A percentile compares a stretch with the other conserved stretches of the same genome.
phyloP scores from a whole-genome alignment of 1,140 invertebrate species.

The Drosophila aff. region DNA sequence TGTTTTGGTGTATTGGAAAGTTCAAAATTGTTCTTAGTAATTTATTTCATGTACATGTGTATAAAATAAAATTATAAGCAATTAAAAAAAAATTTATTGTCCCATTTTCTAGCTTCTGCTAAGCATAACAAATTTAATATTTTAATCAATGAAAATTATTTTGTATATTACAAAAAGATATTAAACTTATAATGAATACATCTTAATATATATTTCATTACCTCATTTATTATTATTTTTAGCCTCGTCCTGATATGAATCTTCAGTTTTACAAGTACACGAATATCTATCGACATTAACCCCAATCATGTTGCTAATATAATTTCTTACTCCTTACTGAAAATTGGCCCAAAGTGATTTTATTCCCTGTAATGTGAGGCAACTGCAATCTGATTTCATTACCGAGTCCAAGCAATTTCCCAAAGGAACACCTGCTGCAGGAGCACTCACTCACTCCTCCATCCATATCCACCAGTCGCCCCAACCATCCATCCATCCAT shows the following conservation, averaged over 20 bases:
- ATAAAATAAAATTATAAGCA: background rate
- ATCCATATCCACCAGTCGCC: background rate
- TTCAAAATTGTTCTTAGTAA: too few species aligned
- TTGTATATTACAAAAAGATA: background rate
- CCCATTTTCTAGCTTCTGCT: background rate
- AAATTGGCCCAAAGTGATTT: conserved; percentile 3
- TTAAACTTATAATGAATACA: background rate
- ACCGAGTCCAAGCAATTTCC: conserved; percentile 35
- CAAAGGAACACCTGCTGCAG: conserved; percentile 41
- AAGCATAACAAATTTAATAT: background rate
- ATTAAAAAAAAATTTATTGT: background rate
- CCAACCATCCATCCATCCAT: conserved; percentile 4
- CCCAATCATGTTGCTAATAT: conserved; percentile 22
- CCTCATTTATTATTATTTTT: conserved; percentile 4
- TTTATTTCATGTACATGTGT: too few species aligned
- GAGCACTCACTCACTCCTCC: conserved; percentile 11
- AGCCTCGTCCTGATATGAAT: conserved; percentile 1
- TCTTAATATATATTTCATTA: background rate
- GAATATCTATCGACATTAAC: conserved; percentile 20
- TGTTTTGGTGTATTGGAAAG: background rate
- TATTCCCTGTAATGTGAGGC: conserved; percentile 22
- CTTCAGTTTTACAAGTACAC: background rate
- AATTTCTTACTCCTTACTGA: conserved; percentile 8
- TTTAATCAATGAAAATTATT: background rate
- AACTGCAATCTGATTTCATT: conserved; percentile 46